phyloP scores from a whole-genome alignment of 2,888 invertebrate genomes.

The Blera fallax region DNA sequence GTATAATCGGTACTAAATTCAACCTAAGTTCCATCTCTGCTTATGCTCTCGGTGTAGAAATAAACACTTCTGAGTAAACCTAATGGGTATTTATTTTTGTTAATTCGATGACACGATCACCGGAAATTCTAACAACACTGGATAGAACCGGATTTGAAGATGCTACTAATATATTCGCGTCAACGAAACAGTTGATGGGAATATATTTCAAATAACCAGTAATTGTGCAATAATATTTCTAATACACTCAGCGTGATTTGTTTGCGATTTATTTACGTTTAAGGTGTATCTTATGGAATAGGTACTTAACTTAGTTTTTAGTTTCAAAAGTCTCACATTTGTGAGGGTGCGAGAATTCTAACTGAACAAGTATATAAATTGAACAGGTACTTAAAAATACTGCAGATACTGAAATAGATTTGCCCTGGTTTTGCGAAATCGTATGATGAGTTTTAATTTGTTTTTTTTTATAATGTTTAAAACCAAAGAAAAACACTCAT shows the following conservation, averaged over 20 bases:
- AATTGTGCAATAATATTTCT: neutral
- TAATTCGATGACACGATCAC: constrained; percentile 11
- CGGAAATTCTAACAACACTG: neutral
- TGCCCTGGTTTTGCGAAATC: no score
- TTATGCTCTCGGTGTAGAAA: neutral
- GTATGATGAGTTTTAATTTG: no score
- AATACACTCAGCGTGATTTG: neutral
- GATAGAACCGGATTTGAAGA: constrained; percentile 6
- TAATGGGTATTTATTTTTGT: neutral
- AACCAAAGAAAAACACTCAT: no score
- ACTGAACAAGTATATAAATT: no score
- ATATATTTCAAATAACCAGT: neutral
- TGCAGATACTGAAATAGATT: no score
- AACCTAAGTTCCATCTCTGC: neutral
- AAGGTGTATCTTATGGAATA: no score
- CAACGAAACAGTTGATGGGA: neutral
- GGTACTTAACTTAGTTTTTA: no score
- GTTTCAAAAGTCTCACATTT: no score
- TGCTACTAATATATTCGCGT: neutral
- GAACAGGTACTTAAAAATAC: no score
- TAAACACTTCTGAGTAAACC: neutral
- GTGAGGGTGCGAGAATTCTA: no score
- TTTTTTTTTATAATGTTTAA: no score
- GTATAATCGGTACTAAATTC: constrained; percentile 20
- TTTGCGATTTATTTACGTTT: no score